Percentiles rank a stretch among this genome's conserved stretches.
phyloP scores from a whole-genome alignment of 1,140 invertebrate species.

The Penaeus japonicus region DNA sequence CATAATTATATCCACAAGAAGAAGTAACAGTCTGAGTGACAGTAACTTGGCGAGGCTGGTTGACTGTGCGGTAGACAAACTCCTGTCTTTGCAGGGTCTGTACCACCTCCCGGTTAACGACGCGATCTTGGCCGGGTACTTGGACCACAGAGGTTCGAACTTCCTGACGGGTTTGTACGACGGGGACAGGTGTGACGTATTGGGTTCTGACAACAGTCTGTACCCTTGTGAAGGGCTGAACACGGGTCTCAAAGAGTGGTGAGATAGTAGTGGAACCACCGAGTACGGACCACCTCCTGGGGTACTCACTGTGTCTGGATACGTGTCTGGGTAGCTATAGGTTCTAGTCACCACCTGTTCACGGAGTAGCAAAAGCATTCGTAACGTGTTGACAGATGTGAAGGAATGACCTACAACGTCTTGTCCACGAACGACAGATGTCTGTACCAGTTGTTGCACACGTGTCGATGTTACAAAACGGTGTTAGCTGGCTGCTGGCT shows the following conservation, averaged over 20 bases:
- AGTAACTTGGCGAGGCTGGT: neutral
- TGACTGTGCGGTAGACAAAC: neutral
- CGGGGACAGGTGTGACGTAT: neutral
- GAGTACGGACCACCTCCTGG: constrained; percentile 6
- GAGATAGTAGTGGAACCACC: neutral
- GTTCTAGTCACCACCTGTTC: neutral
- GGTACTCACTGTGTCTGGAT: neutral
- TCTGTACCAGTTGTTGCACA: neutral
- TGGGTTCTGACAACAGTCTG: neutral
- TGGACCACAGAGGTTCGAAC: neutral
- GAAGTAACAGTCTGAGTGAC: neutral
- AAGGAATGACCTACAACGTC: neutral
- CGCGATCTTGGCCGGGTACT: neutral
- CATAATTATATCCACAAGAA: constrained; percentile 10
- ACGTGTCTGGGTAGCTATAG: neutral
- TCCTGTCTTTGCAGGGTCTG: neutral
- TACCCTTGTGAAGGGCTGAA: neutral
- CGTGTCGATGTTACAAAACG: neutral
- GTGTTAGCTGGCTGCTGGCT: neutral
- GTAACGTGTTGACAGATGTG: neutral
- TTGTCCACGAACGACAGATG: neutral
- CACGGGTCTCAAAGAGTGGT: neutral
- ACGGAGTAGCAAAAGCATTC: neutral
- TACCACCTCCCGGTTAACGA: neutral
- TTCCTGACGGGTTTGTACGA: neutral